Evolutionary conservation across 92 coral and sea anemone species (phyloP).

Genomic region (Chrysogorgia sp.): DNA sequence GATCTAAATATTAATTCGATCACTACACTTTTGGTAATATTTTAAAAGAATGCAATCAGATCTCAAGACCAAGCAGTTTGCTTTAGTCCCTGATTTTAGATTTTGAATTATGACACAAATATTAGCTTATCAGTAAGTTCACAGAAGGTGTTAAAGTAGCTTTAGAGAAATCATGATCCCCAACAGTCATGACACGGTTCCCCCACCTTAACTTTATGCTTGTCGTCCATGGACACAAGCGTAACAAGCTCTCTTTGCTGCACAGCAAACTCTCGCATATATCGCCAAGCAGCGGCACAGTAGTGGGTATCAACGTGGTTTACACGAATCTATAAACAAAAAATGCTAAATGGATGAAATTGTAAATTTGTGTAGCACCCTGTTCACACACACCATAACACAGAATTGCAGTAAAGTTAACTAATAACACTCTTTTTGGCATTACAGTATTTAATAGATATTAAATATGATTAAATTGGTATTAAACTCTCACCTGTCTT

Average conservation of each 20-base stretch:
- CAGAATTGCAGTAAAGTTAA: too few species aligned
- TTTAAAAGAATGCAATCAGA: too few species aligned
- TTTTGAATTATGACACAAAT: not conserved
- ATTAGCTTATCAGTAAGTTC: slow-evolving; percentile 16
- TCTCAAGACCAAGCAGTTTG: slow-evolving; percentile 1
- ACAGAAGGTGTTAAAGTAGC: slow-evolving; percentile 38
- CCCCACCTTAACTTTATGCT: slow-evolving; percentile 42
- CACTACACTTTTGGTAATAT: too few species aligned
- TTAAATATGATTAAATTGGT: not conserved
- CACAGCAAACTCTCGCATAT: slow-evolving; percentile 40
- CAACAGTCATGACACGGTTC: slow-evolving; percentile 37
- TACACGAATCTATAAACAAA: not conserved
- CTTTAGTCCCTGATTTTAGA: not conserved
- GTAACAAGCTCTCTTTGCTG: slow-evolving; percentile 1
- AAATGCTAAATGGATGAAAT: slow-evolving; percentile 2
- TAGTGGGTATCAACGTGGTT: slow-evolving; percentile 26
- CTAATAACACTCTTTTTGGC: too few species aligned
- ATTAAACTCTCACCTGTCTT: slow-evolving; percentile 17
- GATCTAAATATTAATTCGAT: too few species aligned
- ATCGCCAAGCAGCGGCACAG: slow-evolving; percentile 45
- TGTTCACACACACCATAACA: slow-evolving; percentile 12
- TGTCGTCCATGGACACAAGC: slow-evolving; percentile 42
- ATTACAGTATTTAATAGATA: too few species aligned
- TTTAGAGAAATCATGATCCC: slow-evolving; percentile 34
- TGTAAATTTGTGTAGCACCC: slow-evolving; percentile 1